These are phyloP conservation scores for Calameuta pallipes DNA, from an alignment of 2,888 invertebrate genomes.

Conservation along the genomic window DNA sequence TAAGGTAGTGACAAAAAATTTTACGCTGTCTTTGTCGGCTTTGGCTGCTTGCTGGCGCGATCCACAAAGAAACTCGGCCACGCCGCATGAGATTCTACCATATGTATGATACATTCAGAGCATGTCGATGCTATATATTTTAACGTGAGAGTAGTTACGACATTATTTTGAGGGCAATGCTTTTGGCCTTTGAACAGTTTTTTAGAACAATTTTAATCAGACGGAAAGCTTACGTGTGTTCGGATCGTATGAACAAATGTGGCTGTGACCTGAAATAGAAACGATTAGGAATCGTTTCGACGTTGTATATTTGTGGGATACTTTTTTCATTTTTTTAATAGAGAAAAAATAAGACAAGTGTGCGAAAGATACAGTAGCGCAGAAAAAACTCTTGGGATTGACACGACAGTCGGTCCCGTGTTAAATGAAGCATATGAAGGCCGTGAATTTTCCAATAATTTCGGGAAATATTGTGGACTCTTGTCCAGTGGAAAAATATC, in stretches of 20 bases:
- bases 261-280: background rate
- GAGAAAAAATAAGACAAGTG: background rate
- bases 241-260: background rate
- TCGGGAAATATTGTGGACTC: background rate
- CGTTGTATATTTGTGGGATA: background rate
- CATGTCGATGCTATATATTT: background rate
- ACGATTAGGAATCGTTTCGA: background rate
- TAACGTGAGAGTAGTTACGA: background rate
- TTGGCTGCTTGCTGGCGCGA: constrained; percentile 28
- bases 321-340: background rate
- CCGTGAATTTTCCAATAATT: background rate
- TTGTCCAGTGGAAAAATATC: background rate
- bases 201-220: background rate
- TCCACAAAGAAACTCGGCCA: constrained; percentile 55
- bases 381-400: background rate
- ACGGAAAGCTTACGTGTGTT: background rate
- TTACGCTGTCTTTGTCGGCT: background rate
- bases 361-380: background rate
- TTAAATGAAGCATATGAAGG: background rate
- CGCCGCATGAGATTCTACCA: constrained; percentile 21
- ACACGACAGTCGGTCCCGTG: background rate
- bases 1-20: background rate
- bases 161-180: background rate
- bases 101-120: background rate
- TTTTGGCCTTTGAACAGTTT: background rate